Percentiles rank a stretch among this genome's conserved stretches.
These are phyloP conservation scores for Silurus meridionalis DNA, from an alignment of 2,113 vertebrate genomes.

Conservation along the genomic window DNA sequence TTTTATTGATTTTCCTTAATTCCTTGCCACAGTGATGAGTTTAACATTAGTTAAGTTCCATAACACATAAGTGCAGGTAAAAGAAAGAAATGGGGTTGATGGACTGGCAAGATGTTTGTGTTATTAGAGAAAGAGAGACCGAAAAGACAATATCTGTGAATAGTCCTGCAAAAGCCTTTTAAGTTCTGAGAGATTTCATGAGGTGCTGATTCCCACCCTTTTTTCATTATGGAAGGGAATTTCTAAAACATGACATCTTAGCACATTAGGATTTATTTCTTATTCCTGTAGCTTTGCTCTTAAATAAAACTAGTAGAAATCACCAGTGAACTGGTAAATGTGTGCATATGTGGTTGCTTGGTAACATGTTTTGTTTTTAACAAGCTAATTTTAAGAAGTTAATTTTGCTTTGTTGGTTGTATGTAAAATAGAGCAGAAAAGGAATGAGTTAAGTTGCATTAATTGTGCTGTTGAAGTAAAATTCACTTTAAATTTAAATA, in stretches of 20 bases:
- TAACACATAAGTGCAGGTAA: not conserved
- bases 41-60: not conserved
- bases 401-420: slow-evolving; percentile 2
- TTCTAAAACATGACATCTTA: slow-evolving; percentile 15
- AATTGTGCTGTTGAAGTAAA: not conserved
- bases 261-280: not conserved
- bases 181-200: slow-evolving; percentile 12
- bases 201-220: not conserved
- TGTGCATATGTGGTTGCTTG: not conserved
- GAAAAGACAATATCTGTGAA: not conserved
- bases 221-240: not conserved
- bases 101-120: not conserved
- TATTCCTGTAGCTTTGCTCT: not conserved
- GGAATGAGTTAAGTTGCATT: not conserved
- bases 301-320: not conserved
- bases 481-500: slow-evolving; percentile 5
- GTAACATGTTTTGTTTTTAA: too few relatives aligned
- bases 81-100: not conserved
- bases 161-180: slow-evolving; percentile 8
- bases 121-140: not conserved
- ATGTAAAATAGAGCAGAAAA: not conserved
- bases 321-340: not conserved
- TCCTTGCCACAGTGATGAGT: not conserved
- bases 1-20: not conserved
- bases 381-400: too few relatives aligned